Base-by-base conservation (phyloP, 2,888 invertebrate genomes). In the Meghimatium bilineatum region DNA sequence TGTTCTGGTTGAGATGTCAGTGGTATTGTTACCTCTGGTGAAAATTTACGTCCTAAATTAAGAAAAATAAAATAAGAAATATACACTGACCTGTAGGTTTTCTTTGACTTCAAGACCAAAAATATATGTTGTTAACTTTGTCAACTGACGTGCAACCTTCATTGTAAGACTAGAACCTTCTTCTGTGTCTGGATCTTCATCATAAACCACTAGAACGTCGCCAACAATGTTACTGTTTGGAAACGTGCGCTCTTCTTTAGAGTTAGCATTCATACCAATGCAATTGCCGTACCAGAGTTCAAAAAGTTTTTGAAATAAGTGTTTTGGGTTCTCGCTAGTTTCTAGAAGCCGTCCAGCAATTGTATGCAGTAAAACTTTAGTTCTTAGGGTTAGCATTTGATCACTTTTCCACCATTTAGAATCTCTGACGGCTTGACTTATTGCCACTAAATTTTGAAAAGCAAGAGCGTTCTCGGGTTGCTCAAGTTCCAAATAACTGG, bases 391-490 rank as follows among this genome's bases (percentile, higher is more conserved):
- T 3, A 5, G 20, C 63, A 78, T 63, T 32, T 44, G 36, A 0
- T 67, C 49, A 44, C 20, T 29, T 29, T 38, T 67, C 78, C 78
- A 67, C 44, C 63, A 49, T 0, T 49, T n/a, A 0, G 38, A 63
- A 49, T 38, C 78, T 66, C 32, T 14, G 1, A 66, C 44, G 0
- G 2, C n/a, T 17, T 3, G 38, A 1, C 38, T 17, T 14, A 78
- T 14, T 20, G 49, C 32, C 12, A 69, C 26, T 71, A 71, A 26
- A 20, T 52, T 71, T 36, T 34, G 36, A 29, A 80, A 71, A n/a
- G 80, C 71, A 8, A 80, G 69, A 0, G 81, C 81, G 32, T 69
- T 32, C n/a, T 60, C 81, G 44, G 34, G 60, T n/a, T 81, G 56
- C 29, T 23, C 60, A 14, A 74, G 32, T 10, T 52, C 32, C 0